These are phyloP conservation scores for Hofmannophila pseudospretella DNA, from an alignment of 2,888 invertebrate genomes.

Conservation along the genomic window DNA sequence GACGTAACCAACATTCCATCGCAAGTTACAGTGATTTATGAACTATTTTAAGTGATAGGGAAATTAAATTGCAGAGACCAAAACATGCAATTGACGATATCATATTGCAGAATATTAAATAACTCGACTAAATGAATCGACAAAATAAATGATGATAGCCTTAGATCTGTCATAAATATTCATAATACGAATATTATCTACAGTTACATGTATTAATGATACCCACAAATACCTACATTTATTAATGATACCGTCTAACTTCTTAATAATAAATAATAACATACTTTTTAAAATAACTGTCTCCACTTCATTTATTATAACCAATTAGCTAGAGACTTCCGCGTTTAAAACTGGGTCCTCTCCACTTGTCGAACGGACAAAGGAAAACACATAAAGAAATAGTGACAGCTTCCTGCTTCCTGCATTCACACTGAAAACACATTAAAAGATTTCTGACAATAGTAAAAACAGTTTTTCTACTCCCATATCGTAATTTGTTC, in stretches of 20 bases:
- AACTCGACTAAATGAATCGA: background rate
- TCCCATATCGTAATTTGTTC: too few species aligned
- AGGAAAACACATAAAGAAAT: conserved; percentile 31
- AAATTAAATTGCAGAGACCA: conserved; percentile 19
- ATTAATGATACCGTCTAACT: too few species aligned
- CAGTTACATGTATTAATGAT: too few species aligned
- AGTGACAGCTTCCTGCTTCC: conserved; percentile 25
- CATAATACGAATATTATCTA: too few species aligned
- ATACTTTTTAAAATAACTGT: conserved; percentile 28
- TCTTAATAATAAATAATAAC: too few species aligned
- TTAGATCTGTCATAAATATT: background rate
- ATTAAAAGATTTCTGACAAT: background rate
- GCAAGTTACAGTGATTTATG: conserved; percentile 1
- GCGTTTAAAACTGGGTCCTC: conserved; percentile 38
- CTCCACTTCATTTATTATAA: conserved; percentile 50
- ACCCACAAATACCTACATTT: too few species aligned
- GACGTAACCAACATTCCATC: conserved; percentile 34
- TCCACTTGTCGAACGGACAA: conserved; percentile 38
- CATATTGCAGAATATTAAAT: background rate
- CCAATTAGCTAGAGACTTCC: conserved; percentile 58
- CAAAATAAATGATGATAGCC: background rate
- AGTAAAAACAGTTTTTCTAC: too few species aligned
- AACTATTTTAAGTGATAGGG: conserved; percentile 5
- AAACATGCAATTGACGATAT: background rate
- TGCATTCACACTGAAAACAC: conserved; percentile 3